These are phyloP conservation scores for Platynereis dumerilii DNA, from an alignment of 2,888 invertebrate species.

Conservation along the genomic window DNA sequence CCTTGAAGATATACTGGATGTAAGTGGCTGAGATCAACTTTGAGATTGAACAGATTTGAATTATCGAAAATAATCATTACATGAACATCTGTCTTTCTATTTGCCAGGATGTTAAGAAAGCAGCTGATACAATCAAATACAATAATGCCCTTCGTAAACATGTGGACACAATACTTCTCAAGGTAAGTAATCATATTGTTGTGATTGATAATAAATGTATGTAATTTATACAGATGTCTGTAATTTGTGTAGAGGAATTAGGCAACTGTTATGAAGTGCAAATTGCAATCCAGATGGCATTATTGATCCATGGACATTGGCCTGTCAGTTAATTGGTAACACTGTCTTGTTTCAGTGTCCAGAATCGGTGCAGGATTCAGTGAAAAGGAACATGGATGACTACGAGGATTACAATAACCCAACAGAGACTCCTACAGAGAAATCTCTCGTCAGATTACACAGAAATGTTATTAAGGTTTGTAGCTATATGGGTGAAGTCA, in stretches of 20 bases:
- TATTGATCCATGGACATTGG: no score
- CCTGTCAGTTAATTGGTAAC: no score
- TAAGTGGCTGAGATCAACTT: slow-evolving; percentile 64
- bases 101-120: slow-evolving; percentile 80
- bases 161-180: slow-evolving; percentile 88
- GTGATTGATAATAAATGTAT: no score
- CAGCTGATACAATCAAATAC: slow-evolving; percentile 74
- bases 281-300: no score
- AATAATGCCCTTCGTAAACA: slow-evolving; percentile 73
- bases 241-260: no score
- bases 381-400: slow-evolving; percentile 41
- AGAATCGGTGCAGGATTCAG: slow-evolving; percentile 47
- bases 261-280: no score
- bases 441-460: slow-evolving; percentile 87
- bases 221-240: no score
- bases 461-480: slow-evolving; percentile 53
- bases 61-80: no score
- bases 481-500: no score
- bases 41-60: no score
- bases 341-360: slow-evolving; percentile 55
- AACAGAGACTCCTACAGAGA: slow-evolving; percentile 69
- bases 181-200: slow-evolving; percentile 65
- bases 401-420: slow-evolving; percentile 56
- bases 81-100: background rate
- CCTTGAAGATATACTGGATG: slow-evolving; percentile 92